Base-by-base conservation (phyloP, 2,797 vertebrate genomes). In the Otus scops region DNA sequence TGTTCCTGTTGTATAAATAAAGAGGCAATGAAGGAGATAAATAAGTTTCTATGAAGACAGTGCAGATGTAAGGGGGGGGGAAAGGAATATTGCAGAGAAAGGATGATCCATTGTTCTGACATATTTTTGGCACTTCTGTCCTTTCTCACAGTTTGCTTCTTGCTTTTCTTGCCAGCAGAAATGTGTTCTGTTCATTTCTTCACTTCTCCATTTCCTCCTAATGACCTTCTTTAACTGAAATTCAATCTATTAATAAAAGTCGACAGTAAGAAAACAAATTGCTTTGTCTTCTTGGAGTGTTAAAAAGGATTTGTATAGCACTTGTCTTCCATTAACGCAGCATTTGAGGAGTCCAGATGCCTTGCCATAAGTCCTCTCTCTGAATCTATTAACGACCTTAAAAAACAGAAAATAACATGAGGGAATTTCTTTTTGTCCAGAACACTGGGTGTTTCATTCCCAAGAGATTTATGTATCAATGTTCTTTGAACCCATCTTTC, bases 401-500 rank as follows among this genome's bases (percentile, higher is more conserved):
- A 95, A 92, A 86, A 39, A 0, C 63, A 87, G 77, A 87, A 93
- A 94, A 85, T 74, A 91, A 94, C 43, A 69, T 8, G 16, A 82
- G 76, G 57, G 34, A 60, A 41, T 17, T 59, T 70, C 81, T 94
- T 96, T 88, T 79, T 61, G 45, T 86, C 67, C 89, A 67, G 91
- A 95, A 83, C 73, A 91, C 38, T 34, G 56, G 48, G 65, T 92
- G 73, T 90, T 67, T 88, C 39, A 68, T 74, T 93, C 82, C 74
- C 0, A 0, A 92, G 85, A 96, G 93, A 97, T 96, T 97, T 97
- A 97, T 97, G 93, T 89, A 75, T 59, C 56, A 24, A 53, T 96
- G 88, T 96, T 97, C 95, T 93, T 75, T 84, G 84, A 96, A 96
- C 64, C 64, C 59, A 84, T 95, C 92, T 95, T 97, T 98, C 97